Percentiles rank a stretch among this genome's conserved stretches.
These are phyloP conservation scores for Allophyes oxyacanthae DNA, from an alignment of 2,888 invertebrate genomes.

Conservation along the genomic window DNA sequence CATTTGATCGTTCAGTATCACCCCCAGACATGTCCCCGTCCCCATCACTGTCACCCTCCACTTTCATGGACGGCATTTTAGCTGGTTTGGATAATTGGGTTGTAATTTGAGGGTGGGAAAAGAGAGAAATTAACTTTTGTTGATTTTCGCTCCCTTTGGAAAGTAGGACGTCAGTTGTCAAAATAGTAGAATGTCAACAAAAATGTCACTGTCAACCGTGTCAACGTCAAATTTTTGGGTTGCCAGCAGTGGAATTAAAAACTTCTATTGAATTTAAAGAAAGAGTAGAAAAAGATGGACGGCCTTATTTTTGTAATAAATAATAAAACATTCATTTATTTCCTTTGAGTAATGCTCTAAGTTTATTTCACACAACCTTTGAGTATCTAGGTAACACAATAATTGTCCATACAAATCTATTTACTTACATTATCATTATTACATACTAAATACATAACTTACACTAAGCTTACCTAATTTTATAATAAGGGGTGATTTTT, in stretches of 20 bases:
- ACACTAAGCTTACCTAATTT: too few species aligned
- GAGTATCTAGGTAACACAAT: too few species aligned
- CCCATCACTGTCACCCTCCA: slow-evolving; percentile 90
- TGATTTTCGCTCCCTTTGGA: slow-evolving; percentile 61
- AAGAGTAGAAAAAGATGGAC: too few species aligned
- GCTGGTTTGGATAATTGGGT: not conserved
- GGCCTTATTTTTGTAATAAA: too few species aligned
- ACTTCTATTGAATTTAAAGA: too few species aligned
- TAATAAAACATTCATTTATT: too few species aligned
- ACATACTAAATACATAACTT: too few species aligned
- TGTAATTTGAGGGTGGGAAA: not conserved
- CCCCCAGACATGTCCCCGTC: slow-evolving; percentile 92
- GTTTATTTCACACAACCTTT: too few species aligned
- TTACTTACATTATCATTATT: too few species aligned
- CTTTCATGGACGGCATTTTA: slow-evolving; percentile 92
- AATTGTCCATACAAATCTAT: too few species aligned
- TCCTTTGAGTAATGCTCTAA: too few species aligned
- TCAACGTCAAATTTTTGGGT: slow-evolving; percentile 37
- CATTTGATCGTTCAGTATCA: slow-evolving; percentile 91
- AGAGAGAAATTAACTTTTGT: slow-evolving; percentile 27
- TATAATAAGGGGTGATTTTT: too few species aligned
- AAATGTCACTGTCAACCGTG: slow-evolving; percentile 25
- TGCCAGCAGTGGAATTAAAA: slow-evolving; percentile 8
- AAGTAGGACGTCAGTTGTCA: slow-evolving; percentile 53
- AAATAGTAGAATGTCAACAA: slow-evolving; percentile 23